Base-by-base conservation (phyloP, 2,797 vertebrate genomes). In the Cottoperca gobio region DNA sequence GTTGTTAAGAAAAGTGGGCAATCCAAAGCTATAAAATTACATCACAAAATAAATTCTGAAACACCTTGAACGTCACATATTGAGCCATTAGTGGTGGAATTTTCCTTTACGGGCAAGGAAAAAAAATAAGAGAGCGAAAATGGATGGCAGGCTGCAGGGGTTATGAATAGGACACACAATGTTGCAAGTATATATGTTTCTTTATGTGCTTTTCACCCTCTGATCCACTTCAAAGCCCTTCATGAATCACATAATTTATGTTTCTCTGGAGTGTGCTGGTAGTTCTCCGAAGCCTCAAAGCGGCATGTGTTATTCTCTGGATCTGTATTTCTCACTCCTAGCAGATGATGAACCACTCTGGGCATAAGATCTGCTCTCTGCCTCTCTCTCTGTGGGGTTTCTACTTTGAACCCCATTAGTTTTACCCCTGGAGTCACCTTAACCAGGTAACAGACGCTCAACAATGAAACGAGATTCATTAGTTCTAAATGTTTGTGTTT, bases 401-500 rank as follows among this genome's bases (percentile, higher is more conserved):
- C 70, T 48, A 28, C 68, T 48, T 6, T 50, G 19, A 69, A 76
- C 50, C 64, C 62, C 50, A 75, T 83, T 52, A 65, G 63, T 64
- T 53, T 43, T 33, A 60, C 69, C 73, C 63, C 70, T 50, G 31
- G 57, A 65, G 60, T 79, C 78, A 81, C 75, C 71, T 85, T 39
- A 65, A 26, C 64, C 79, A 90, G 85, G 88, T 91, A 86, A 73
- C 82, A 89, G 83, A 87, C 73, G 5, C 64, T 28, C 55, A 35
- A 72, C 76, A 82, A 79, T 74, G 40, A 82, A 88, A 77, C 43
- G 0, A 79, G 70, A 31, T 90, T 91, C 79, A 90, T 92, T 91
- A 89, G 68, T 16, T 39, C 58, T 80, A 71, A 90, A 76, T 91
- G 84, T 85, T 90, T 91, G 76, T 67, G 39, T 89, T 87, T 77